These are phyloP conservation scores for Colostygia pectinataria DNA, from an alignment of 2,888 invertebrate species.

Conservation along the genomic window DNA sequence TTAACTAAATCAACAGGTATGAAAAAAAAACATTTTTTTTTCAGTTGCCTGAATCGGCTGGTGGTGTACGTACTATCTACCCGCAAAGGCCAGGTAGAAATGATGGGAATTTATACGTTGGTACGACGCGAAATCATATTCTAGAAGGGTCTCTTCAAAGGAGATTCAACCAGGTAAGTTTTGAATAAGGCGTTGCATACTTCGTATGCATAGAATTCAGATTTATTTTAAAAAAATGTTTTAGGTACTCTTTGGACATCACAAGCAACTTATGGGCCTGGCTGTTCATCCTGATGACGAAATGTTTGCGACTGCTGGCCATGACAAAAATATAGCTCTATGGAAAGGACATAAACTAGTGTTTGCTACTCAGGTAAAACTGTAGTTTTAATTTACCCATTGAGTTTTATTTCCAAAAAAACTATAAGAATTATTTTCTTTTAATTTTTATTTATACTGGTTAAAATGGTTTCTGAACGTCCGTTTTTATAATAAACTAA, in stretches of 20 bases:
- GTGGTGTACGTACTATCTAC: conserved; percentile 94
- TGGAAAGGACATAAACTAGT: conserved; percentile 95
- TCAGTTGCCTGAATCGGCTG: conserved; percentile 92
- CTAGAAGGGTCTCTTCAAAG: conserved; percentile 95
- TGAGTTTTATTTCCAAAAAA: too few species aligned
- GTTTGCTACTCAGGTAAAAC: conserved; percentile 90
- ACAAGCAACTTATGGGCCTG: conserved; percentile 92
- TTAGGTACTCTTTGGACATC: conserved; percentile 93
- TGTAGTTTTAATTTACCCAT: too few species aligned
- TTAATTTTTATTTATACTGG: too few species aligned
- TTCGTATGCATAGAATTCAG: neutral
- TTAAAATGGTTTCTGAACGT: too few species aligned
- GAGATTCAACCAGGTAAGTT: conserved; percentile 89
- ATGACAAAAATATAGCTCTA: conserved; percentile 94
- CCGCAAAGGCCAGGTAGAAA: conserved; percentile 93
- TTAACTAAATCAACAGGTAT: too few species aligned
- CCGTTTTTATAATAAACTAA: too few species aligned
- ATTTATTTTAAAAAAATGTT: neutral
- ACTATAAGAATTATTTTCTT: too few species aligned
- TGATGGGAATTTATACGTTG: conserved; percentile 95
- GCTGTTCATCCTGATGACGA: conserved; percentile 96
- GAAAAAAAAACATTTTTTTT: conserved; percentile 38
- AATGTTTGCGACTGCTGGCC: conserved; percentile 95
- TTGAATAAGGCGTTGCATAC: too few species aligned
- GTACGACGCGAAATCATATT: conserved; percentile 94